A percentile compares a stretch with the other conserved stretches of the same genome.
These are phyloP conservation scores for Puffinus mauretanicus DNA, from an alignment of 2,113 vertebrate species.

Conservation along the genomic window DNA sequence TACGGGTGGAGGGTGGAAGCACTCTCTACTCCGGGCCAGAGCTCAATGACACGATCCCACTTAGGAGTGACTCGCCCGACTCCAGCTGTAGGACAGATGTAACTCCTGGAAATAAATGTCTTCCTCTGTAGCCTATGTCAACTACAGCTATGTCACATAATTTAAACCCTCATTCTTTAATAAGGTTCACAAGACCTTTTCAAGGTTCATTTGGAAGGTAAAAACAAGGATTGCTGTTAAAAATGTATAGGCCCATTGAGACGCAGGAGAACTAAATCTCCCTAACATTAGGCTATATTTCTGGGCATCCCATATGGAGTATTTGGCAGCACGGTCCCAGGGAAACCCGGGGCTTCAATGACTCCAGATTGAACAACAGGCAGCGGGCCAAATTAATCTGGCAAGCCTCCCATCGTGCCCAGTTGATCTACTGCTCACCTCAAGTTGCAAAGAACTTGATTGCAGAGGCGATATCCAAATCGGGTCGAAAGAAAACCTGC, in stretches of 20 bases:
- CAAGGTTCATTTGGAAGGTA: constrained; percentile 52
- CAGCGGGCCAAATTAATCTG: constrained; percentile 25
- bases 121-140: background rate
- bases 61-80: background rate
- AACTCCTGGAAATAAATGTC: constrained; percentile 2
- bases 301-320: constrained; percentile 67
- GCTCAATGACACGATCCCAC: background rate
- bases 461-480: background rate
- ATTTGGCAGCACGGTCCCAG: constrained; percentile 48
- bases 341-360: background rate
- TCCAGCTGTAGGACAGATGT: background rate
- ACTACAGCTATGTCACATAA: background rate
- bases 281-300: constrained; percentile 33
- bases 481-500: background rate
- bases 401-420: constrained; percentile 30
- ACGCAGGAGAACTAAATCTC: constrained; percentile 23
- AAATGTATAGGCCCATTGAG: constrained; percentile 51
- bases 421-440: background rate
- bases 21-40: background rate
- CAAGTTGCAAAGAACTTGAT: background rate
- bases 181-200: constrained; percentile 53
- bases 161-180: constrained; percentile 26
- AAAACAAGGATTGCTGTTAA: constrained; percentile 27
- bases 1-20: background rate
- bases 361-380: constrained; percentile 36